These are phyloP conservation scores for Nymphalis c-album DNA, from an alignment of 2,888 invertebrate genomes.

Conservation along the genomic window DNA sequence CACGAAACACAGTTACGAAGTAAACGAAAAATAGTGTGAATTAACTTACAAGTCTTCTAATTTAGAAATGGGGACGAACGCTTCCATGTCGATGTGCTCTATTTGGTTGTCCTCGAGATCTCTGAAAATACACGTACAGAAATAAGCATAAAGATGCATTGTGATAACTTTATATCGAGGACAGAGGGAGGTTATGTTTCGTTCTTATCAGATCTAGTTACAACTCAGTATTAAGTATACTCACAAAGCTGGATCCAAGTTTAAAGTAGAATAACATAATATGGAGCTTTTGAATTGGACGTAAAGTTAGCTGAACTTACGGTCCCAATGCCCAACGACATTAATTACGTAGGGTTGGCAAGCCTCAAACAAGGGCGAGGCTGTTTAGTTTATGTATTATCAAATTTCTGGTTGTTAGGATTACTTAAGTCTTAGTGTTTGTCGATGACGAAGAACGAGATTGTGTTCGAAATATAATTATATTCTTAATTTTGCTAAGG, in stretches of 20 bases:
- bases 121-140: constrained; percentile 76
- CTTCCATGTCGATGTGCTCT: constrained; percentile 90
- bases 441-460: background rate
- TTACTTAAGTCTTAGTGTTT: background rate
- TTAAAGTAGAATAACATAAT: background rate
- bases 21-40: constrained; percentile 8
- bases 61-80: constrained; percentile 88
- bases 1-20: background rate
- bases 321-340: constrained; percentile 11
- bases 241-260: background rate
- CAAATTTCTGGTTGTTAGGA: constrained; percentile 8
- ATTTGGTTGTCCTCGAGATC: constrained; percentile 94
- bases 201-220: constrained; percentile 3
- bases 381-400: constrained; percentile 10
- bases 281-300: constrained; percentile 11
- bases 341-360: constrained; percentile 7
- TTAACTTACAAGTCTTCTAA: constrained; percentile 91
- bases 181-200: background rate
- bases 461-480: background rate
- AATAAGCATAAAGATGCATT: constrained; percentile 17
- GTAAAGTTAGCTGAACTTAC: constrained; percentile 5
- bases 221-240: background rate
- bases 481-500: no score
- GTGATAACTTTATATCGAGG: background rate
- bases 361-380: constrained; percentile 1